Conservation (phyloP, 2,113 vertebrate species). For the Hippolais icterina region DNA sequence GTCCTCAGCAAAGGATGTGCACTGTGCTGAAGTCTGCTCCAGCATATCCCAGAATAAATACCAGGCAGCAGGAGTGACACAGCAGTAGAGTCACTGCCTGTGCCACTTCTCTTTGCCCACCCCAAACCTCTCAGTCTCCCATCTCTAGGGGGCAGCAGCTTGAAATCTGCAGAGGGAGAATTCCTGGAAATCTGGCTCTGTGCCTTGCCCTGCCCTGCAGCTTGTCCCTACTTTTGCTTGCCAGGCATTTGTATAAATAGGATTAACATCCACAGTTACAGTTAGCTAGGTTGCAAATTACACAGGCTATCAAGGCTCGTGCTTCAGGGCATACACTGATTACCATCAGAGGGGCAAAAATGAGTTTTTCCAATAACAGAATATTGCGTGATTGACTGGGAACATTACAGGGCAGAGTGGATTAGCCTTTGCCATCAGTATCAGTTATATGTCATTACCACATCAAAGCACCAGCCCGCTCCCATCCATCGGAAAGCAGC, state of each 20-base stretch:
- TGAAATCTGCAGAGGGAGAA: neutral
- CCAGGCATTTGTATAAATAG: slow-evolving; percentile 56
- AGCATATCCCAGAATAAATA: neutral
- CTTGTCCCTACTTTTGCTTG: neutral
- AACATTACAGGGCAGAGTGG: slow-evolving; percentile 33
- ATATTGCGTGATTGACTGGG: slow-evolving; percentile 47
- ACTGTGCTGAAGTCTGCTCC: neutral
- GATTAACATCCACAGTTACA: slow-evolving; percentile 62
- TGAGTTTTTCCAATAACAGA: slow-evolving; percentile 58
- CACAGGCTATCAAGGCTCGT: slow-evolving; percentile 36
- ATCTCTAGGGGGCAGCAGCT: neutral
- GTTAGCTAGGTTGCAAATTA: slow-evolving; percentile 60
- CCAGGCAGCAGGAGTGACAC: neutral
- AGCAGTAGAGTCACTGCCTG: neutral
- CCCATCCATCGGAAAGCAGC: neutral
- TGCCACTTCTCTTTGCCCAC: neutral
- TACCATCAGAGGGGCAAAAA: slow-evolving; percentile 44
- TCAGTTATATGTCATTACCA: slow-evolving; percentile 21
- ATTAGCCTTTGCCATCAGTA: slow-evolving; percentile 54
- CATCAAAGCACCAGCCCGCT: neutral
- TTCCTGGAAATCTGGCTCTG: neutral
- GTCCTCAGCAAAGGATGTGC: neutral
- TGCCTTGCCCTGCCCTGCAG: neutral
- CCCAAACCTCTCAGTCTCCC: neutral
- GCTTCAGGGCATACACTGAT: slow-evolving; percentile 46